These are phyloP conservation scores for Sabatieria punctata DNA, from an alignment of 2,888 invertebrate species.

Conservation along the genomic window DNA sequence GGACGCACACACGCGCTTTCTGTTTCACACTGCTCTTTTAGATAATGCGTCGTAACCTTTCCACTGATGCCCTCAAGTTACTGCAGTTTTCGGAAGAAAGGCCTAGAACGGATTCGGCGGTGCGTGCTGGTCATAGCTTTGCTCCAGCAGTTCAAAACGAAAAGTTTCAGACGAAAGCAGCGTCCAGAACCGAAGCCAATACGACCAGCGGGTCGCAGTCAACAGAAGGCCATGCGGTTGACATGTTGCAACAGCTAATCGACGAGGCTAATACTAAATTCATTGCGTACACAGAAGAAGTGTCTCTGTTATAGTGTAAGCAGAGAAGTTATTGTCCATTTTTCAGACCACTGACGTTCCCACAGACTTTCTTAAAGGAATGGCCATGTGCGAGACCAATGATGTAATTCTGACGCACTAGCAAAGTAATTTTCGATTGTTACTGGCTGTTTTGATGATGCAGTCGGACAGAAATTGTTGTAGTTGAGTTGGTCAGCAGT, in stretches of 20 bases:
- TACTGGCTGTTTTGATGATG: background rate
- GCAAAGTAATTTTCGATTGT: slow-evolving; percentile 51
- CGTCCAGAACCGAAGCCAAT: no score
- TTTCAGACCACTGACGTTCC: slow-evolving; percentile 33
- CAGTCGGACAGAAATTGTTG: slow-evolving; percentile 12
- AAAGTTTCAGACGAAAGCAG: background rate
- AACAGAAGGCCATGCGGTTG: slow-evolving; percentile 50
- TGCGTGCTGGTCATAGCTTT: no score
- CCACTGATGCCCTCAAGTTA: slow-evolving; percentile 74
- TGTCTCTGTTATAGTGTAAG: slow-evolving; percentile 39
- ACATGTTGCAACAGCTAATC: slow-evolving; percentile 77
- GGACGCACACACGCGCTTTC: background rate
- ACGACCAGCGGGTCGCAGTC: no score
- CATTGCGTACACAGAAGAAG: slow-evolving; percentile 87
- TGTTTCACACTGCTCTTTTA: slow-evolving; percentile 28
- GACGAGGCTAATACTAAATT: slow-evolving; percentile 71
- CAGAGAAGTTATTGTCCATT: background rate
- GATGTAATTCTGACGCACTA: slow-evolving; percentile 84
- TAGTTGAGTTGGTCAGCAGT: slow-evolving; percentile 69
- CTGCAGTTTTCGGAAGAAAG: slow-evolving; percentile 16
- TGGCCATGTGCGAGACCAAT: slow-evolving; percentile 59
- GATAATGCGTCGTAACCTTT: slow-evolving; percentile 79
- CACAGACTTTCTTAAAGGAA: slow-evolving; percentile 51
- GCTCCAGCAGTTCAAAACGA: no score
- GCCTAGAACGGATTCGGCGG: background rate